These are phyloP conservation scores for Drosophila conformis DNA, from an alignment of 2,888 invertebrate species.

Conservation along the genomic window DNA sequence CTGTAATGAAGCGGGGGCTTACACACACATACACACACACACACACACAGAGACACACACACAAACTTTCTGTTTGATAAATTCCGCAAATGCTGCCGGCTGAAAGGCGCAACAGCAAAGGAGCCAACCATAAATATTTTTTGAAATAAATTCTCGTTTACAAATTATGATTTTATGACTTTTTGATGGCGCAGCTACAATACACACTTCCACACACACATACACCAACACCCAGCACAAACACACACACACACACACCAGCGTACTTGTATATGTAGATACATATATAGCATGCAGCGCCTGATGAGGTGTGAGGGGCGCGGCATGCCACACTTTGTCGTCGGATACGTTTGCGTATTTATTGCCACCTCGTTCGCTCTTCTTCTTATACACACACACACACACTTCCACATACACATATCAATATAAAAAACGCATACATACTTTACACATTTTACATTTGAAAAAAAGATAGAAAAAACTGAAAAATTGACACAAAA, in stretches of 20 bases:
- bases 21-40: constrained; percentile 14
- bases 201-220: constrained; percentile 14
- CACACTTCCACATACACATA: constrained; percentile 10
- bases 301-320: not conserved
- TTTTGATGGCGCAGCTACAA: constrained; percentile 78
- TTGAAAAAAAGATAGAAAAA: constrained; percentile 45
- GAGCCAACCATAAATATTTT: constrained; percentile 75
- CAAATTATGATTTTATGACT: constrained; percentile 83
- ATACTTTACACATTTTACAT: constrained; percentile 49
- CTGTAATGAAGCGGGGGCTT: constrained; percentile 63
- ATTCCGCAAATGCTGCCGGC: constrained; percentile 62
- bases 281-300: constrained; percentile 6
- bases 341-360: constrained; percentile 68
- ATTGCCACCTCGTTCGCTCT: constrained; percentile 57
- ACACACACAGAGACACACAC: constrained; percentile 1
- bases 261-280: constrained; percentile 23
- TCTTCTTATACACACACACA: constrained; percentile 26
- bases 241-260: constrained; percentile 15
- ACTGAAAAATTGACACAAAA: constrained; percentile 58
- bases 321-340: constrained; percentile 41
- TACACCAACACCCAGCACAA: not conserved
- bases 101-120: constrained; percentile 49
- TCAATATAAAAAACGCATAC: constrained; percentile 37
- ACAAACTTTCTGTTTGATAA: constrained; percentile 20
- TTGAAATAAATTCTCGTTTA: constrained; percentile 82